These are phyloP conservation scores for Chionoecetes opilio DNA, from an alignment of 1,140 invertebrate species.

Conservation along the genomic window DNA sequence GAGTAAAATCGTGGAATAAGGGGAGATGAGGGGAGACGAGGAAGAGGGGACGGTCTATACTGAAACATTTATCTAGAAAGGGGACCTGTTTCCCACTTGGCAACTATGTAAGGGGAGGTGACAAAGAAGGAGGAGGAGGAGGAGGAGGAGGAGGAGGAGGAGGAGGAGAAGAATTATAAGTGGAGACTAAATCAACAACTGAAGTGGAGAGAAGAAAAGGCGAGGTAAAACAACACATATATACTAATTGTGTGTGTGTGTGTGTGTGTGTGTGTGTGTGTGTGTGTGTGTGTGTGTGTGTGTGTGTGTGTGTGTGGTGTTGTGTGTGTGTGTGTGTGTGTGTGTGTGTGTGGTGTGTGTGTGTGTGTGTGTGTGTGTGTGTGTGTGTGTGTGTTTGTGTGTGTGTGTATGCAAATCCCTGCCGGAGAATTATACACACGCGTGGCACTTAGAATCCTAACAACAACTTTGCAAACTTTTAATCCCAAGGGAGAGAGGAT, in stretches of 20 bases:
- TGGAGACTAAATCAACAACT: neutral
- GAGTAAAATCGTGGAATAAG: neutral
- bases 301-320: slow-evolving; percentile 43
- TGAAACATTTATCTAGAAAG: neutral
- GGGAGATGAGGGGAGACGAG: neutral
- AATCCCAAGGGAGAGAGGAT: neutral
- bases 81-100: neutral
- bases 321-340: slow-evolving; percentile 35
- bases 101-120: neutral
- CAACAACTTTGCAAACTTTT: neutral
- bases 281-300: slow-evolving; percentile 33
- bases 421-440: neutral
- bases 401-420: slow-evolving; percentile 19
- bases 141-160: neutral
- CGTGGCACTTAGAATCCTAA: neutral
- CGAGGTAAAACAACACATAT: neutral
- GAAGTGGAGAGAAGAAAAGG: neutral
- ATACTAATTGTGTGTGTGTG: neutral
- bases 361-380: slow-evolving; percentile 34
- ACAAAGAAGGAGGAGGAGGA: neutral
- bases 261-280: slow-evolving; percentile 46
- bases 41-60: neutral
- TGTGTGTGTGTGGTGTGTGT: slow-evolving; percentile 52
- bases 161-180: neutral
- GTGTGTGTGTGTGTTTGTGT: slow-evolving; percentile 46